Conservation (phyloP, 2,797 vertebrate genomes). For the Typhlichthys eigenmanni region DNA sequence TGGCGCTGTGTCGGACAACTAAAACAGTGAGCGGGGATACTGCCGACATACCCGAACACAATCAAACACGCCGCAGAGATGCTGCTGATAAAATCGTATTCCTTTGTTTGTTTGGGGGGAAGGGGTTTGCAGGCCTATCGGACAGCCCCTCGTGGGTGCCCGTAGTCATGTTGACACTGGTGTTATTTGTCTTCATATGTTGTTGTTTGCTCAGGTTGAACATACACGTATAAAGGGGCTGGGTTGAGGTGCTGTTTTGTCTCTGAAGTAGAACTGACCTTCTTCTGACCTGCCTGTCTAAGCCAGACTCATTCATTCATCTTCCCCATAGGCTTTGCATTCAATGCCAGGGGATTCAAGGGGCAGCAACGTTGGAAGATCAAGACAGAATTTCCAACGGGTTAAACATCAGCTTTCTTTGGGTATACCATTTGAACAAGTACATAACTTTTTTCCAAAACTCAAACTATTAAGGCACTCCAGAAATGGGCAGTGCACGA, state of each 20-base stretch:
- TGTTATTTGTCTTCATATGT: slow-evolving; percentile 48
- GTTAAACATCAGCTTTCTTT: no score
- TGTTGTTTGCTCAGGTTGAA: slow-evolving; percentile 54
- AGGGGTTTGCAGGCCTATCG: slow-evolving; percentile 18
- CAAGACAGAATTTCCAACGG: no score
- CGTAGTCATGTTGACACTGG: slow-evolving; percentile 38
- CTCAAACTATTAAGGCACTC: no score
- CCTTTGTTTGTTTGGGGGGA: slow-evolving; percentile 26
- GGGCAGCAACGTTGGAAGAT: no score
- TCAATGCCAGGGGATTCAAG: no score
- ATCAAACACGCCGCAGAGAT: slow-evolving; percentile 41
- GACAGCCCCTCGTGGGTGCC: slow-evolving; percentile 18
- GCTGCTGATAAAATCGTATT: slow-evolving; percentile 23
- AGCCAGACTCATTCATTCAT: slow-evolving; percentile 7
- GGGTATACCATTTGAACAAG: no score
- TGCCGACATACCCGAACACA: slow-evolving; percentile 26
- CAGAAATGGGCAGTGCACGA: no score
- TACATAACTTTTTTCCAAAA: no score
- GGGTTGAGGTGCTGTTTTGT: slow-evolving; percentile 16
- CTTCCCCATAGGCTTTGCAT: background rate
- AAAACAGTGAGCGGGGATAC: slow-evolving; percentile 16
- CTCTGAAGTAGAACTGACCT: slow-evolving; percentile 29
- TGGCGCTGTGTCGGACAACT: slow-evolving; percentile 48
- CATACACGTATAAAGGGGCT: slow-evolving; percentile 20
- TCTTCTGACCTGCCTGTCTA: slow-evolving; percentile 31